Evolutionary conservation across 2,797 vertebrate species (phyloP), one percentile per base, ranked within the genome.

Genomic region (Anisognathus igniventris): DNA sequence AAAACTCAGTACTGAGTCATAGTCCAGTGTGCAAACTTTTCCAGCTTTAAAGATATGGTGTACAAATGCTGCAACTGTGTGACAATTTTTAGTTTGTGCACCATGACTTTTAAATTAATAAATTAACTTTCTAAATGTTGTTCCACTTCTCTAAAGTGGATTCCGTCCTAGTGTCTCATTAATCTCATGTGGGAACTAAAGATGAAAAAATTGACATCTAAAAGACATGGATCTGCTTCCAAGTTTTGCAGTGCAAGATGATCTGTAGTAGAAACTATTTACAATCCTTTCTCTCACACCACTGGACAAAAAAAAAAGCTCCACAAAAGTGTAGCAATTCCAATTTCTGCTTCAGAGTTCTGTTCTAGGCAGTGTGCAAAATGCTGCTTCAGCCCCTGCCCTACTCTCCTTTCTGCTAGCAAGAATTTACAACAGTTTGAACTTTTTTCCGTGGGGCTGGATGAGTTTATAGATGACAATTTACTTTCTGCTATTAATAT

Each of bases 181-280:
- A 80, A 54, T 77, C 42, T 80, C 82, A 80, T 19, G 40, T 92
- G 91, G 25, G 62, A 94, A 51, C 56, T 64, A 66, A 85, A 67
- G 62, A 86, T 71, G 39, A 91, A 68, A 86, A 84, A 56, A n/a
- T 3, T 62, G n/a, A 64, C 40, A 57, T 74, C 23, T 76, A 45
- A 80, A 77, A 80, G 61, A 80, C 25, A 31, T 22, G 67, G 58
- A 42, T 71, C 65, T 72, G 50, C 50, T 84, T 93, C 76, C 86
- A 93, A 81, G 37, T 57, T 88, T 78, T 92, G 35, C 62, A 86
- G 42, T 53, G 42, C 54, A 73, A 86, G 76, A 76, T 57, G 42
- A 81, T 77, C 73, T 89, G 20, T 9, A 75, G 57, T 16, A 88
- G 66, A 86, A 96, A 93, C 53, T 88, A 71, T 80, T 92, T 82